Evolutionary conservation across 2,888 invertebrate species (phyloP), one percentile per base, ranked within the genome.

Genomic region (Acanthosepion esculentum): DNA sequence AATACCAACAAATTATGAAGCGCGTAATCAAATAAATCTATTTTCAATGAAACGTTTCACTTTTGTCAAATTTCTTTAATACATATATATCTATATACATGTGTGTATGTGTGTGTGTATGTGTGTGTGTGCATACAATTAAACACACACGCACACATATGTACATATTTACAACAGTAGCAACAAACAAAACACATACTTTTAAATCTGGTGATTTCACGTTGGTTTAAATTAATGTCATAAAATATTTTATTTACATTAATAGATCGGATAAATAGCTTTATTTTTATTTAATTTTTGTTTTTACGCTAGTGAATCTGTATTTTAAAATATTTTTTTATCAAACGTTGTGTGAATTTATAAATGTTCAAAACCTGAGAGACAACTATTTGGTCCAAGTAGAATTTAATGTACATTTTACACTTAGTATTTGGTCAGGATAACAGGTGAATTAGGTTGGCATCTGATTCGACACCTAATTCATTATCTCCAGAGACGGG

Each of bases 391-490:
- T 18, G 12, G 0, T 78, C 15, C 78, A 78, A n/a, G n/a, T n/a
- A 78, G 12, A 78, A 78, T 78, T 15, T 78, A 78, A 78, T 78
- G 12, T 78, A n/a, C 4, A n/a, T 33, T 78, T 78, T 78, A 78
- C n/a, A 78, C 5, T 78, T 78, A 33, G n/a, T 78, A n/a, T 78
- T 78, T 78, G 78, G n/a, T 12, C 78, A n/a, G 10, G n/a, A 78
- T 78, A 78, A 78, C 78, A 78, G 78, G 78, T 78, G 78, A 78
- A 78, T 78, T 78, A 78, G n/a, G 78, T 78, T 78, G 78, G n/a
- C 78, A 78, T 78, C n/a, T 78, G 78, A 78, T 78, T 78, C 78
- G 78, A 78, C 78, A 78, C 78, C 78, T 78, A 78, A n/a, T 78
- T 78, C n/a, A 78, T 78, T 78, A 78, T 78, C n/a, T 78, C 10